Percentiles rank a stretch among this genome's conserved stretches.
Conservation (phyloP, 1,140 invertebrate species). For the Drosophila arawakana region DNA sequence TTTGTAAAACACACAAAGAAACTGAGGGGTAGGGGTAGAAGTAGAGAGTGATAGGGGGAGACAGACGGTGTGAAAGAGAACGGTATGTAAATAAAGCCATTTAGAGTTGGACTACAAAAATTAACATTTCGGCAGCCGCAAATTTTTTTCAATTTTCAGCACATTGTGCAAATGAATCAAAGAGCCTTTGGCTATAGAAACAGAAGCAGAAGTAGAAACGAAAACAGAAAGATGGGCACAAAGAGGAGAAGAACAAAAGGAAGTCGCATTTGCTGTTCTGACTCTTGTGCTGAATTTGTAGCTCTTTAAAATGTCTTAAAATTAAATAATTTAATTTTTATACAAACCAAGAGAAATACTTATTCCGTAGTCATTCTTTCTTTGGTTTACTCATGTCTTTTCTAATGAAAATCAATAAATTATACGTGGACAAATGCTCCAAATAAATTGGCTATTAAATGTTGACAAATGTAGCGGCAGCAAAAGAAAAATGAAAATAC, state of each 20-base stretch:
- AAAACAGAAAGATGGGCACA: not conserved
- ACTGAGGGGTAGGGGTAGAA: not conserved
- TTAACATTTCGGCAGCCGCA: slow-evolving; percentile 45
- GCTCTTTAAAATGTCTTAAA: not conserved
- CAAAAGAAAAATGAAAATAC: not conserved
- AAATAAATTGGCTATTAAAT: slow-evolving; percentile 35
- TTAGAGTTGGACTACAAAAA: slow-evolving; percentile 42
- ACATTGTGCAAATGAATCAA: slow-evolving; percentile 43
- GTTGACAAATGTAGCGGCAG: slow-evolving; percentile 26
- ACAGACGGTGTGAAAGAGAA: not conserved
- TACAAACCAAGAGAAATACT: not conserved
- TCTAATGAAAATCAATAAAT: slow-evolving; percentile 50
- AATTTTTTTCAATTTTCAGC: slow-evolving; percentile 28
- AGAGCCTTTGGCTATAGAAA: slow-evolving; percentile 2
- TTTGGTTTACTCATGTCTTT: not conserved
- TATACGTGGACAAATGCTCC: slow-evolving; percentile 16
- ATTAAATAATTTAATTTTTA: too few relatives aligned
- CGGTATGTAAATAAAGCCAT: slow-evolving; percentile 52
- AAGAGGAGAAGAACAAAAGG: not conserved
- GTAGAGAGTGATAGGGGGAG: not conserved
- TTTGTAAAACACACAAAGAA: slow-evolving; percentile 21
- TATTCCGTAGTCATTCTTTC: not conserved
- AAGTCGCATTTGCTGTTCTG: not conserved
- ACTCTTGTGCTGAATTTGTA: not conserved
- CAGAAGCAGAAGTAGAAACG: not conserved